Conservation (phyloP, 1,140 invertebrate species). For the Danaus melanippus region DNA sequence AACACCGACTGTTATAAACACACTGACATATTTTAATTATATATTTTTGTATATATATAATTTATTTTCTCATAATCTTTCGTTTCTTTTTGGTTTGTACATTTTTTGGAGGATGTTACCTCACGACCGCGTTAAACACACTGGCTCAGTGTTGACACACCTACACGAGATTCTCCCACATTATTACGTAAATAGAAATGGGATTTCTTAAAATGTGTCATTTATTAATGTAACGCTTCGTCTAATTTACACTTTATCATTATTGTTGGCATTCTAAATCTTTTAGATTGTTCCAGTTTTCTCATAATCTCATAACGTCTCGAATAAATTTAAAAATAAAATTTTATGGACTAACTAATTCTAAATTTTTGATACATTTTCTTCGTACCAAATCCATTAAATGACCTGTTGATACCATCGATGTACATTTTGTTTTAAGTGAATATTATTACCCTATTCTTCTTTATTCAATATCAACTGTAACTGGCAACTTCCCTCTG, state of each 20-base stretch:
- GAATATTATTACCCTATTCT: not conserved
- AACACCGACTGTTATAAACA: constrained; percentile 33
- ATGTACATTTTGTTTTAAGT: not conserved
- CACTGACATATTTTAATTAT: constrained; percentile 28
- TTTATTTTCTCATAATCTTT: constrained; percentile 25
- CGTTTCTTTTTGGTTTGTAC: constrained; percentile 16
- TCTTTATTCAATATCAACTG: not conserved
- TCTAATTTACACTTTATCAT: not conserved
- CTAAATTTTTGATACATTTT: too few species aligned
- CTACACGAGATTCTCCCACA: constrained; percentile 15
- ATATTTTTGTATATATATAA: constrained; percentile 15
- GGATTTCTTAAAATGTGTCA: constrained; percentile 5
- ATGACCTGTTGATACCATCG: not conserved
- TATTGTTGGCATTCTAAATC: not conserved
- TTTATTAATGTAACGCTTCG: constrained; percentile 6
- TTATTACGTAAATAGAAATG: constrained; percentile 12
- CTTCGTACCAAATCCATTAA: not conserved
- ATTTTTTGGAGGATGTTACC: constrained; percentile 28
- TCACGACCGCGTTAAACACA: constrained; percentile 19
- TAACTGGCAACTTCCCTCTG: constrained; percentile 35
- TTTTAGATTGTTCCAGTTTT: not conserved
- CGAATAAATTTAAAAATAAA: too few species aligned
- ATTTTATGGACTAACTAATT: too few species aligned
- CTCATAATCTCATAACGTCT: too few species aligned
- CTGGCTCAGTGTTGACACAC: constrained; percentile 22